Conservation (phyloP, 2,888 invertebrate genomes). For the Leucoptera coffeella region DNA sequence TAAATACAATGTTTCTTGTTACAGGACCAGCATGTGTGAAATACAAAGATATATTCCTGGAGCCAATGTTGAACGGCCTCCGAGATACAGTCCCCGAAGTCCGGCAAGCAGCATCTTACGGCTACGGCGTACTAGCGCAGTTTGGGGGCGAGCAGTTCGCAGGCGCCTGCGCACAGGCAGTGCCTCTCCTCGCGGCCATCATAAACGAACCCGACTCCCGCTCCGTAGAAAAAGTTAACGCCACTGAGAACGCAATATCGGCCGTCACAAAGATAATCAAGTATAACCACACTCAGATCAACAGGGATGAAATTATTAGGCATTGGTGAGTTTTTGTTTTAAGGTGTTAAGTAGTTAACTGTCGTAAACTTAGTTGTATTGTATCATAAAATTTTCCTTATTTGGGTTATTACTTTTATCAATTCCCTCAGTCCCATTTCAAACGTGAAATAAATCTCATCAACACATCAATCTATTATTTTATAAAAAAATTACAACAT, state of each 20-base stretch:
- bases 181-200: slow-evolving; percentile 73
- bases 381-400: no score
- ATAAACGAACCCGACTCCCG: slow-evolving; percentile 78
- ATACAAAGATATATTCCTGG: slow-evolving; percentile 85
- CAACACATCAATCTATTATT: no score
- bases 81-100: slow-evolving; percentile 83
- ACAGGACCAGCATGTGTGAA: slow-evolving; percentile 82
- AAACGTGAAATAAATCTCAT: no score
- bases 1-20: no score
- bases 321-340: slow-evolving; percentile 63
- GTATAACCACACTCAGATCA: slow-evolving; percentile 76
- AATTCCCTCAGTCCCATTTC: no score
- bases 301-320: slow-evolving; percentile 81
- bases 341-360: not conserved
- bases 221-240: slow-evolving; percentile 72
- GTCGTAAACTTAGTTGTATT: no score
- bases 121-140: slow-evolving; percentile 87
- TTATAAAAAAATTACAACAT: no score
- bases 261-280: slow-evolving; percentile 97
- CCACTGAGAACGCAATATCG: slow-evolving; percentile 98
- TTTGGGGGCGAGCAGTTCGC: slow-evolving; percentile 72
- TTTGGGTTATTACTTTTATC: no score
- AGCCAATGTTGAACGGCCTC: slow-evolving; percentile 74
- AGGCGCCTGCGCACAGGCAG: slow-evolving; percentile 71
- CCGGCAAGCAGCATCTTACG: slow-evolving; percentile 94